These are phyloP conservation scores for Platycercus adscitus DNA, from an alignment of 2,113 vertebrate genomes.

Conservation along the genomic window DNA sequence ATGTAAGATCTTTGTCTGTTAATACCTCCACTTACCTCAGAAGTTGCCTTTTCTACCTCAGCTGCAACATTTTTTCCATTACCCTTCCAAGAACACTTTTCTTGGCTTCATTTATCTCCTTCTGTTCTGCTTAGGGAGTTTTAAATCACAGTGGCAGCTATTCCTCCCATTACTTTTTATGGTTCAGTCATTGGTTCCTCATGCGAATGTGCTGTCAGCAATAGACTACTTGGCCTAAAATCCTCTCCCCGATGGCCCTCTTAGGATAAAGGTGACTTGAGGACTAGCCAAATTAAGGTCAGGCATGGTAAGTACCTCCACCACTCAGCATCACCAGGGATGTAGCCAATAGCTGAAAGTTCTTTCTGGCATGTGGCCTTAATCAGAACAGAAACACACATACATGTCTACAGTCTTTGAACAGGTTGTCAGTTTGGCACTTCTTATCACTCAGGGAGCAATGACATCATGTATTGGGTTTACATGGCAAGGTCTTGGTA, in stretches of 20 bases:
- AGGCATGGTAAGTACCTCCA: background rate
- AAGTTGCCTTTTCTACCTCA: background rate
- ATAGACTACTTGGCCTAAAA: background rate
- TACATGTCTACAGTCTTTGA: background rate
- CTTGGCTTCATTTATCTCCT: background rate
- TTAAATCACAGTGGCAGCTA: background rate
- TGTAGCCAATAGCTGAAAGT: background rate
- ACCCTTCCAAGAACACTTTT: background rate
- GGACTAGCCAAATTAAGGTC: background rate
- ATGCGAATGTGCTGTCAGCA: background rate
- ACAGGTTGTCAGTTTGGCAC: background rate
- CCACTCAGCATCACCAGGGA: background rate
- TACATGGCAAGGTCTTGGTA: background rate
- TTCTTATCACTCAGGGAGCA: background rate
- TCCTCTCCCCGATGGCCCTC: background rate
- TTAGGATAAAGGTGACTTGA: background rate
- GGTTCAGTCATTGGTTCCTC: background rate
- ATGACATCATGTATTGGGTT: background rate
- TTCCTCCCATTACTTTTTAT: background rate
- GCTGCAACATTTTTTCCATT: background rate
- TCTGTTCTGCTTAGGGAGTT: background rate
- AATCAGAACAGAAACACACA: background rate
- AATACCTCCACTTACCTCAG: background rate
- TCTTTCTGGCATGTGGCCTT: background rate
- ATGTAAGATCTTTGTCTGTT: background rate